Percentiles rank a stretch among this genome's conserved stretches.
Evolutionary conservation across 2,888 invertebrate species (phyloP).

Genomic region (Lapara coniferarum): DNA sequence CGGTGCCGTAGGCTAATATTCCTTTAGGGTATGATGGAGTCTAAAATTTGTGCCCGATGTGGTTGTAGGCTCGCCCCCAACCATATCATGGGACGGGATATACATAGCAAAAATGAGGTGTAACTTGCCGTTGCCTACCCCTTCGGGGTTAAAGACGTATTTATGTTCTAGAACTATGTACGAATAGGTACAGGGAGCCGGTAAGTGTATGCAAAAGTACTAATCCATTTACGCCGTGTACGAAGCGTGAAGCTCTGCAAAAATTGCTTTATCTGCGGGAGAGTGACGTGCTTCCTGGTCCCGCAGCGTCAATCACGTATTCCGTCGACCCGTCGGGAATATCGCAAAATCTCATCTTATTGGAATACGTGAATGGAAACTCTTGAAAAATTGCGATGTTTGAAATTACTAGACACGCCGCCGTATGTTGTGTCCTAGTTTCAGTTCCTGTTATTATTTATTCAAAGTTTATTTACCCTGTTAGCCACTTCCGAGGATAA

Average conservation of each 20-base stretch:
- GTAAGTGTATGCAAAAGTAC: neutral
- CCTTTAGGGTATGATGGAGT: too few species aligned
- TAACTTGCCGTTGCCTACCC: too few species aligned
- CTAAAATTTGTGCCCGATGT: too few species aligned
- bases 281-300: neutral
- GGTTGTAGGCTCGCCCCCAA: too few species aligned
- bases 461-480: too few species aligned
- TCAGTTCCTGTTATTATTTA: too few species aligned
- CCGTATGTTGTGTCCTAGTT: neutral
- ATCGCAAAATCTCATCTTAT: slow-evolving; percentile 11
- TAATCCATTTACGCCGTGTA: neutral
- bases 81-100: too few species aligned
- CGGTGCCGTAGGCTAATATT: too few species aligned
- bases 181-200: neutral
- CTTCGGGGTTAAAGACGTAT: neutral
- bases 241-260: neutral
- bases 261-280: slow-evolving; percentile 10
- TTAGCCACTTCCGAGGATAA: too few species aligned
- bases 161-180: neutral
- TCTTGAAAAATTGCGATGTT: neutral
- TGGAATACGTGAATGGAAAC: slow-evolving; percentile 9
- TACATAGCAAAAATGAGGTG: too few species aligned
- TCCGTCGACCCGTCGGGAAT: slow-evolving; percentile 13
- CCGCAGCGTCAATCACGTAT: slow-evolving; percentile 19
- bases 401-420: neutral